Evolutionary conservation across 2,113 vertebrate species (phyloP).

Genomic region (Motacilla tschutschensis): DNA sequence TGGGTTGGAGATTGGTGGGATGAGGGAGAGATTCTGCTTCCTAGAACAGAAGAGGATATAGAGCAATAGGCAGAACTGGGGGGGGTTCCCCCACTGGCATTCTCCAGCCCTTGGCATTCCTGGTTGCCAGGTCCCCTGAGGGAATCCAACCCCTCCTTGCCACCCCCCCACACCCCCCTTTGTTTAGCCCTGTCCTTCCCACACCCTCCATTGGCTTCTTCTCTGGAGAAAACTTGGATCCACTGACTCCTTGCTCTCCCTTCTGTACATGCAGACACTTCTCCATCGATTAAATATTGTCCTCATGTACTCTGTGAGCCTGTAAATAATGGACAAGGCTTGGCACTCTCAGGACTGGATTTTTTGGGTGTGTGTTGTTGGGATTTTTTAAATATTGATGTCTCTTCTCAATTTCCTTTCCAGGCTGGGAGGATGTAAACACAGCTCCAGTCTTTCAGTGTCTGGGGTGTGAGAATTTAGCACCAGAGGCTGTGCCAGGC

Average conservation of each 20-base stretch:
- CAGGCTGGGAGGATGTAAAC: neutral
- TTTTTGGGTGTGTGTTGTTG: neutral
- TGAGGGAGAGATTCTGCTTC: neutral
- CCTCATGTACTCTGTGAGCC: neutral
- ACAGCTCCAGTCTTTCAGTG: neutral
- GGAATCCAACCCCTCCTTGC: neutral
- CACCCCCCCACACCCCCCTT: neutral
- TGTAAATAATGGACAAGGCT: neutral
- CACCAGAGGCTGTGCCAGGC: neutral
- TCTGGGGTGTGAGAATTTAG: neutral
- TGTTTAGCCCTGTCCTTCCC: neutral
- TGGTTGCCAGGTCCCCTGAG: neutral
- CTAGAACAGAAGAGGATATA: neutral
- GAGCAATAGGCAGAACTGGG: neutral
- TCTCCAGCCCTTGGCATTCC: neutral
- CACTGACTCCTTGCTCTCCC: neutral
- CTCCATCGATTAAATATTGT: neutral
- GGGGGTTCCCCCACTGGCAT: neutral
- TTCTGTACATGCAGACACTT: neutral
- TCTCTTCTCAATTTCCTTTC: neutral
- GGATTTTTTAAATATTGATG: neutral
- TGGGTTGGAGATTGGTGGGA: neutral
- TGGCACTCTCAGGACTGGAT: neutral
- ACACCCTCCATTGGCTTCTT: neutral
- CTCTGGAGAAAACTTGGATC: neutral